phyloP scores from a whole-genome alignment of 2,797 vertebrate species.

The Rhabdophis nuchalis region DNA sequence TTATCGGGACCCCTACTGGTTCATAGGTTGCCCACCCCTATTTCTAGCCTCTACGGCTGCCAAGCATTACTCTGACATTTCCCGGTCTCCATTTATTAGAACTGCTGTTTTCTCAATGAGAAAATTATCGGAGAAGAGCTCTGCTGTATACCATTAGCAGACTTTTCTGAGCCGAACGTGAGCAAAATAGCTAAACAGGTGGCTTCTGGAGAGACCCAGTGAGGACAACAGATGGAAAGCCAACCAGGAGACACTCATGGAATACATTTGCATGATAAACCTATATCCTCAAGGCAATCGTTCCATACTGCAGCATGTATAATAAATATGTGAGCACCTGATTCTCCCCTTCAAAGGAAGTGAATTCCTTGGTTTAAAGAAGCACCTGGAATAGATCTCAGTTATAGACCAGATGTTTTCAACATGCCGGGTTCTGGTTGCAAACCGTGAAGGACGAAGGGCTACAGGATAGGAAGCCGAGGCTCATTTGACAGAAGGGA shows the following conservation, averaged over 20 bases:
- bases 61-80: neutral
- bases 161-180: fast-evolving
- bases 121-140: neutral
- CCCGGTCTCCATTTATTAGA: neutral
- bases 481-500: neutral
- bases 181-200: fast-evolving
- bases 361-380: neutral
- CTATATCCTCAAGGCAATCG: neutral
- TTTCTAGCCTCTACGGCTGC: neutral
- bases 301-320: fast-evolving
- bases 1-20: neutral
- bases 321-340: neutral
- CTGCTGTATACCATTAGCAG: neutral
- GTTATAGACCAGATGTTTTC: neutral
- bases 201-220: neutral
- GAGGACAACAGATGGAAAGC: neutral
- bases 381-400: no score
- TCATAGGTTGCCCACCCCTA: neutral
- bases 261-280: neutral
- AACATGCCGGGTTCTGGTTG: neutral
- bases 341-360: fast-evolving
- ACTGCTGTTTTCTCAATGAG: neutral
- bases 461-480: neutral
- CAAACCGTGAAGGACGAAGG: neutral
- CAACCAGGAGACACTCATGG: neutral